Base-by-base conservation (phyloP, 2,797 vertebrate genomes). In the Gallinago stenura region DNA sequence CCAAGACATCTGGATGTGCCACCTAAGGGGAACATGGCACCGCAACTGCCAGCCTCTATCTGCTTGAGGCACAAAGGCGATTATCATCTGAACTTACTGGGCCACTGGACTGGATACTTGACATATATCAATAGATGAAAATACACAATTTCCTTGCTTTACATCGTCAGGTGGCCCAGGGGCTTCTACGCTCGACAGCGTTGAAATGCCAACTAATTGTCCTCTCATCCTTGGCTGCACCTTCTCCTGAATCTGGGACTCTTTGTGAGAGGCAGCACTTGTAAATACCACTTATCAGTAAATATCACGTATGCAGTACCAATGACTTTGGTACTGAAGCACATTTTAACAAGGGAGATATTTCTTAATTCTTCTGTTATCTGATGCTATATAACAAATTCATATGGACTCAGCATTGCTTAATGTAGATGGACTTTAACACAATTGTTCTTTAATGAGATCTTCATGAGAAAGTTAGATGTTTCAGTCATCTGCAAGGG, bases 21-120 rank as follows among this genome's bases (percentile, higher is more conserved):
- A 4, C 9, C 0, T 3, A 28, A 22, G 35, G 21, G 43, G 46
- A 62, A 9, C 8, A 0, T 16, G 57, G 15, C 76, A 37, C 25
- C 70, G 35, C n/a, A 53, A 2, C 54, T 70, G 46, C 62, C 46
- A 62, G 68, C n/a, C 7, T 61, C 4, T 9, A 6, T 28, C 60
- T 54, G n/a, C 78, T 22, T 30, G 17, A 77, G 60, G 65, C 37
- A 68, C 45, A n/a, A 2, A 1, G 20, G 68, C 25, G 13, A 31
- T 71, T 51, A 46, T 31, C 45, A 86, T 1, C 17, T 35, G 64
- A 41, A 25, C 3, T 24, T 15, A 8, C 31, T 19, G 9, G 6
- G 30, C 48, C 7, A 1, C 20, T 50, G 66, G 20, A 6, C 22
- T 37, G 53, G 19, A 37, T 25, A 15, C 33, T 64, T 51, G 18